Conservation (phyloP, 2,888 invertebrate species). For the Drosophila yooni region DNA sequence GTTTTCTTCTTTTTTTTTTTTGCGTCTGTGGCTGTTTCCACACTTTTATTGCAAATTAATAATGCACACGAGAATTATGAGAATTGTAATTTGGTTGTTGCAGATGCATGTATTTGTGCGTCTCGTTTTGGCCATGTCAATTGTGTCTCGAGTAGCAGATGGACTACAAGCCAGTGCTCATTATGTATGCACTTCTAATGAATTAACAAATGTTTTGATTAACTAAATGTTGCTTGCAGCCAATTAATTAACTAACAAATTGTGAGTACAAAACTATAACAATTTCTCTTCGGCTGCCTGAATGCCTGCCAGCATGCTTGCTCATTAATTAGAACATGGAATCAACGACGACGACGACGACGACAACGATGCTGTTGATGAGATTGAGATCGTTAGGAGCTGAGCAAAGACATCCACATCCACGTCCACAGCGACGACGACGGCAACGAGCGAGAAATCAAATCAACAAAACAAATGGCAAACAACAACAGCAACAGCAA, state of each 20-base stretch:
- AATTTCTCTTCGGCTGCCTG: slow-evolving; percentile 55
- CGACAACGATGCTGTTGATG: slow-evolving; percentile 30
- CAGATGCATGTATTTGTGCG: slow-evolving; percentile 6
- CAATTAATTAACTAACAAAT: slow-evolving; percentile 70
- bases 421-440: slow-evolving; percentile 6
- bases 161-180: slow-evolving; percentile 60
- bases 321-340: slow-evolving; percentile 68
- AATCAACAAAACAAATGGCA: slow-evolving; percentile 73
- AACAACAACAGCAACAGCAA: slow-evolving; percentile 44
- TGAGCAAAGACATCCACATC: slow-evolving; percentile 52
- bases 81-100: background rate
- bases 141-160: slow-evolving; percentile 67
- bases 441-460: slow-evolving; percentile 58
- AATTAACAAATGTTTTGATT: slow-evolving; percentile 76
- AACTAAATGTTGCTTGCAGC: slow-evolving; percentile 71
- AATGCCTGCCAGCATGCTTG: slow-evolving; percentile 24
- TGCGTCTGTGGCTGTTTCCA: slow-evolving; percentile 61
- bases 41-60: slow-evolving; percentile 79
- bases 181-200: slow-evolving; percentile 40
- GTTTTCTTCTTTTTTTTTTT: slow-evolving; percentile 33
- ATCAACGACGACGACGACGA: slow-evolving; percentile 39
- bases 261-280: slow-evolving; percentile 61
- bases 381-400: slow-evolving; percentile 62
- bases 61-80: slow-evolving; percentile 59
- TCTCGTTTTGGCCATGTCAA: slow-evolving; percentile 57